Percentiles rank a stretch among this genome's conserved stretches.
phyloP scores from a whole-genome alignment of 2,888 invertebrate genomes.

The Sthenelais limicola region DNA sequence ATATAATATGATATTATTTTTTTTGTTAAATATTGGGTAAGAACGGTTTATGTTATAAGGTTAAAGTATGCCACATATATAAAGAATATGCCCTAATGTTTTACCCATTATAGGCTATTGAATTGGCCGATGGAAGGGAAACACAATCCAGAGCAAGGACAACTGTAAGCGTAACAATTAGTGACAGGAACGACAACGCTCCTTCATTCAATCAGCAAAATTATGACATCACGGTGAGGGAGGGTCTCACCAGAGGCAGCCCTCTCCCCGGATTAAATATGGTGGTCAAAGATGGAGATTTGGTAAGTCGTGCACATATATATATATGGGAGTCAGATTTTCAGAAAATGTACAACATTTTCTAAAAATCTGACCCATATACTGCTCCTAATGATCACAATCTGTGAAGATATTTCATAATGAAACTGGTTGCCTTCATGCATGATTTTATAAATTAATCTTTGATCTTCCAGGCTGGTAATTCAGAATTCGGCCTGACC shows the following conservation, averaged over 20 bases:
- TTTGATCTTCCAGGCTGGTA: not conserved
- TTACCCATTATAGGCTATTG: too few species aligned
- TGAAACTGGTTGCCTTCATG: too few species aligned
- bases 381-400: not conserved
- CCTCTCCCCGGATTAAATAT: slow-evolving; percentile 21
- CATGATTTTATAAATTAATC: too few species aligned
- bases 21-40: too few species aligned
- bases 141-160: not conserved
- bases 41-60: too few species aligned
- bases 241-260: slow-evolving; percentile 5
- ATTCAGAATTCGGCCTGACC: slow-evolving; percentile 7
- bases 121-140: slow-evolving; percentile 8
- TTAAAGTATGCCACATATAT: too few species aligned
- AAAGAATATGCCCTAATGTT: too few species aligned
- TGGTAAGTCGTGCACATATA: slow-evolving; percentile 7
- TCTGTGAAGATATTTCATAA: not conserved
- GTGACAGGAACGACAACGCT: slow-evolving; percentile 25
- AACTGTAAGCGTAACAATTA: slow-evolving; percentile 11
- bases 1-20: too few species aligned
- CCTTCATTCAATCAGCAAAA: not conserved
- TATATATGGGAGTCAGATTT: not conserved
- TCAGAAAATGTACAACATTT: too few species aligned
- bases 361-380: not conserved
- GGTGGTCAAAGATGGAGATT: slow-evolving; percentile 9
- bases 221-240: slow-evolving; percentile 7